Evolutionary conservation across 1,140 invertebrate genomes (phyloP), one percentile per base, ranked within the genome.

Genomic region (Lordiphosa collinella): DNA sequence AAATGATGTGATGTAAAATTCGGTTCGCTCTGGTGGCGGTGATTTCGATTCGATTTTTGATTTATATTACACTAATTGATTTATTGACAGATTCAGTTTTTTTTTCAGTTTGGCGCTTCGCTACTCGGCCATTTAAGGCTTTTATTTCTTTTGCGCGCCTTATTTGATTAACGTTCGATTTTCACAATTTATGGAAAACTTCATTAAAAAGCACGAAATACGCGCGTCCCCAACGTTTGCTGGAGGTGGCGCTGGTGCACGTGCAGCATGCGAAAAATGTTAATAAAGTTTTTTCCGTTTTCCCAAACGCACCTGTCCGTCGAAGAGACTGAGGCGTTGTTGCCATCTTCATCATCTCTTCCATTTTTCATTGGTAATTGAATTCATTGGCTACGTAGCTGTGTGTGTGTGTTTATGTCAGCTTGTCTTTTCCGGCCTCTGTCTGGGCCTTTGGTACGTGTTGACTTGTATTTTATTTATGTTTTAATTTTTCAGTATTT

Each of bases 131-230:
- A 76, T 80, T 76, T 80, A 80, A 52, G 76, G 78, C 57, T 68
- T 67, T 59, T 65, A 51, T 61, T 52, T 72, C 55, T 54, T 59
- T 51, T 43, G 48, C 76, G 66, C 66, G 75, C 76, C 76, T 82
- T 80, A 82, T 80, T 80, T 84, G 76, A 80, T 80, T 80, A 84
- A 80, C 76, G 66, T 80, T 82, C 76, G 76, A 82, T 80, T 82
- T 74, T 76, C 52, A 71, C 76, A 80, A 84, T 80, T 80, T 80
- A 84, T 80, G 76, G 41, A 8, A 80, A 80, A 80, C 76, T 80
- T 82, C 58, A 80, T 80, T 80, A 80, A 80, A 80, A 65, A 57
- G 49, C 60, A 61, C 56, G 46, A 76, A 71, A 75, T 51, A 59
- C 71, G 78, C 48, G 18, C 18, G 11, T 8, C 36, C 12, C 44